Evolutionary conservation across 2,797 vertebrate genomes (phyloP), one percentile per base, ranked within the genome.

Genomic region (Melopsittacus undulatus): DNA sequence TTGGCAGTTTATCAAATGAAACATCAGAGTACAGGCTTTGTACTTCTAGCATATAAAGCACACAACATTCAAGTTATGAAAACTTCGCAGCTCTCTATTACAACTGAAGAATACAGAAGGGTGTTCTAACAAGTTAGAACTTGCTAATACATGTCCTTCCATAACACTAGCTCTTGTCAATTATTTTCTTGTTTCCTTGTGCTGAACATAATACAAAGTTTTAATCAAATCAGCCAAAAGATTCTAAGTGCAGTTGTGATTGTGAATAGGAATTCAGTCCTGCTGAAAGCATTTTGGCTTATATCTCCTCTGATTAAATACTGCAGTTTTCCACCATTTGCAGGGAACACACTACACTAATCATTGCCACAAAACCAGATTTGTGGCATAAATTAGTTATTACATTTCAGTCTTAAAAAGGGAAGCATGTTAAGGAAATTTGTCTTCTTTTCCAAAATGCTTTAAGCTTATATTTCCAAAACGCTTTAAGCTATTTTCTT

Each of bases 391-490:
- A 91, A 83, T 83, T 62, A 74, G 34, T 15, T 85, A 45, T 75
- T 89, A 57, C 38, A 54, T 83, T 95, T 86, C 86, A 84, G 24
- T 76, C 64, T 89, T 80, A 63, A 91, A 72, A 62, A 79, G 30
- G 56, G 48, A 94, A 69, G 30, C 43, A 61, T 27, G 46, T 3
- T 86, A 48, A 84, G 52, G 48, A 86, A 85, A 89, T 69, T 90
- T 62, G 16, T 83, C 49, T 40, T 89, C 59, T 93, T 95, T 93
- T 63, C 84, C 84, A 92, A 85, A 83, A 80, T 62, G 15, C 22
- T 87, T 87, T 73, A 84, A 81, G 74, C 26, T 84, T 90, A n/a
- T 83, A 46, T 90, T 92, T 96, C 92, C 56, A 34, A 24, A 57
- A 34, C 57, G n/a, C n/a, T 57, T 34, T 57, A 57, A 86, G n/a